A percentile compares a stretch with the other conserved stretches of the same genome.
phyloP scores from a whole-genome alignment of 2,797 vertebrate species.

The Lutjanus campechanus region DNA sequence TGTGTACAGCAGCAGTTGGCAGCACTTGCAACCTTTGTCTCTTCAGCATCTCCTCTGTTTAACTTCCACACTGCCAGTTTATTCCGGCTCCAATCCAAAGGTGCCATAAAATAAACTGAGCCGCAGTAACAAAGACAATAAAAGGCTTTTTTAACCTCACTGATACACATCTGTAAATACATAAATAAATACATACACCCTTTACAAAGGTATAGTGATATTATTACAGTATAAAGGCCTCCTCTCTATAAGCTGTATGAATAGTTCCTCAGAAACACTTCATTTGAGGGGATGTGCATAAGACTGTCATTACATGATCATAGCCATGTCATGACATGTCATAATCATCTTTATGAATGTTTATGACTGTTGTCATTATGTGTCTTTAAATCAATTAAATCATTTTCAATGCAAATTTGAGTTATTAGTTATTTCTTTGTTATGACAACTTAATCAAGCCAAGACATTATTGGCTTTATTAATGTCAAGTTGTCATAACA shows the following conservation, averaged over 20 bases:
- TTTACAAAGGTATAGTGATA: slow-evolving; percentile 9
- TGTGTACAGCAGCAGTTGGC: slow-evolving; percentile 34
- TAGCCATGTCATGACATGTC: too few relatives aligned
- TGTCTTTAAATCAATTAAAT: too few relatives aligned
- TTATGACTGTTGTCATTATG: too few relatives aligned
- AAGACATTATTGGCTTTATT: too few relatives aligned
- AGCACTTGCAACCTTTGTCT: slow-evolving; percentile 45
- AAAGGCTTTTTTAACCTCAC: slow-evolving; percentile 31
- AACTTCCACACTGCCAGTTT: slow-evolving; percentile 43
- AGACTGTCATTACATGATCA: too few relatives aligned
- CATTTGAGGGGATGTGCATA: too few relatives aligned
- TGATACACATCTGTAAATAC: slow-evolving; percentile 49
- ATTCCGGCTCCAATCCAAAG: slow-evolving; percentile 49
- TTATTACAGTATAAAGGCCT: slow-evolving; percentile 26
- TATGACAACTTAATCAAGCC: too few relatives aligned
- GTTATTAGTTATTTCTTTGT: too few relatives aligned
- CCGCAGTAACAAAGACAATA: slow-evolving; percentile 54
- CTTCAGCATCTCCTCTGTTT: slow-evolving; percentile 51
- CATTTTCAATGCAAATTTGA: too few relatives aligned
- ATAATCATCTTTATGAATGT: too few relatives aligned
- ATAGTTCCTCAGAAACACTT: slow-evolving; percentile 1
- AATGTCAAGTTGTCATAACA: too few relatives aligned
- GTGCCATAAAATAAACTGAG: slow-evolving; percentile 58
- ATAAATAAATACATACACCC: slow-evolving; percentile 44
- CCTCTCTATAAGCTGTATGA: slow-evolving; percentile 20